Base-by-base conservation (phyloP, 2,797 vertebrate species). In the Dendrocincla tyrannina region DNA sequence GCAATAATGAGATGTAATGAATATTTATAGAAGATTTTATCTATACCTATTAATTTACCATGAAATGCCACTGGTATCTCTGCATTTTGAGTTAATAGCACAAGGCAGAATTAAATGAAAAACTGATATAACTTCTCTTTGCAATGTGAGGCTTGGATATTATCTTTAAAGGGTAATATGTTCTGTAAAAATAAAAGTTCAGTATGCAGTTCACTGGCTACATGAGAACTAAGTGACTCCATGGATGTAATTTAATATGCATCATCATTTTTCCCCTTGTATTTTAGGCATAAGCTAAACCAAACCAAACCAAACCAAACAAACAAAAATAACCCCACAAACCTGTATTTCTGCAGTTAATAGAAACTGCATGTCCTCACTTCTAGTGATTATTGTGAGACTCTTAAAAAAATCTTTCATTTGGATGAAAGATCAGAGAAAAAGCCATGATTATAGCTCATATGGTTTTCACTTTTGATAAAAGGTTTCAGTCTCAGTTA, bases 11-110 rank as follows among this genome's bases (percentile, higher is more conserved):
- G 76, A 55, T 88, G 13, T 96, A 97, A 97, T 98, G 96, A 97
- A 98, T 98, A 98, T 98, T 98, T 97, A 97, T 97, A 94, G 96
- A 68, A 95, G 88, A 95, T 95, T 96, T 97, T 97, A 97, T 97
- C 96, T 95, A 85, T 78, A 96, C 64, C 79, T 96, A 94, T 97
- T 97, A 97, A 97, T 93, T 97, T 96, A 72, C 80, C 70, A 83
- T 49, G 80, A 95, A 95, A 93, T 91, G 67, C 84, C 74, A 78
- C 63, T 69, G 84, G 91, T 96, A 97, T 94, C 42, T 19, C 70
- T 75, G 44, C 46, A 62, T 86, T 96, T 73, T 85, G 56, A 89
- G 62, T 93, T 94, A 91, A 92, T 88, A 84, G 74, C 50, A 84
- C 42, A 91, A 91, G 25, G 50, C n/a, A 84, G 28, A 53, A 79